phyloP scores from a whole-genome alignment of 2,888 invertebrate species.

The Parasteatoda lunata region DNA sequence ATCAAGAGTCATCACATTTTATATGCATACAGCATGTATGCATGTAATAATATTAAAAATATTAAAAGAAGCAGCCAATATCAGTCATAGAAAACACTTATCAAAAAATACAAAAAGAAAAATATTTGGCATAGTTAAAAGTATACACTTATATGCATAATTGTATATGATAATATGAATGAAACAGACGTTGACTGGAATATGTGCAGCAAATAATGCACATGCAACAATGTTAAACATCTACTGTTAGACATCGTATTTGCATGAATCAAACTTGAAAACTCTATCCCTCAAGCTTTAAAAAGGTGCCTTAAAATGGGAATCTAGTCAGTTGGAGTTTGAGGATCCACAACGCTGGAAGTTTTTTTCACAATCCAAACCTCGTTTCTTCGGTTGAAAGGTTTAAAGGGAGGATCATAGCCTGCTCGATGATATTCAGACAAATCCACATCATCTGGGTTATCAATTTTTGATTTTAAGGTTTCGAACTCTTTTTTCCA shows the following conservation, averaged over 20 bases:
- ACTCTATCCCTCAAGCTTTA: constrained; percentile 36
- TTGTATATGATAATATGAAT: constrained; percentile 28
- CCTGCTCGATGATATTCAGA: constrained; percentile 72
- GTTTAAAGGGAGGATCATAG: constrained; percentile 74
- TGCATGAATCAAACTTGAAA: constrained; percentile 46
- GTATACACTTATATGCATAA: constrained; percentile 27
- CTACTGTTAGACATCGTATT: constrained; percentile 51
- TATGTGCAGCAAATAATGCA: constrained; percentile 54
- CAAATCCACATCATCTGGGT: constrained; percentile 66
- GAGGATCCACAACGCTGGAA: constrained; percentile 29
- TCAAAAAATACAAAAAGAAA: constrained; percentile 38
- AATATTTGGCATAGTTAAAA: constrained; percentile 17
- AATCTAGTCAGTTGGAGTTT: constrained; percentile 61
- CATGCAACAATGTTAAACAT: constrained; percentile 61
- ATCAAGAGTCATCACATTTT: constrained; percentile 39
- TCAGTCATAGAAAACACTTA: constrained; percentile 28
- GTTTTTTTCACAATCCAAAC: constrained; percentile 72
- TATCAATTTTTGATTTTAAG: constrained; percentile 59
- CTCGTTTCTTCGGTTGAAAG: constrained; percentile 73
- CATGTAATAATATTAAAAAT: constrained; percentile 19
- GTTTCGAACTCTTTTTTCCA: constrained; percentile 68
- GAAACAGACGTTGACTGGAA: constrained; percentile 41
- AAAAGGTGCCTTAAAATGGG: background rate
- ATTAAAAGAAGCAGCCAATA: constrained; percentile 42
- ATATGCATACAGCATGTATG: constrained; percentile 12